Conservation (phyloP, 2,888 invertebrate species). For the Sclerodermus sp. region DNA sequence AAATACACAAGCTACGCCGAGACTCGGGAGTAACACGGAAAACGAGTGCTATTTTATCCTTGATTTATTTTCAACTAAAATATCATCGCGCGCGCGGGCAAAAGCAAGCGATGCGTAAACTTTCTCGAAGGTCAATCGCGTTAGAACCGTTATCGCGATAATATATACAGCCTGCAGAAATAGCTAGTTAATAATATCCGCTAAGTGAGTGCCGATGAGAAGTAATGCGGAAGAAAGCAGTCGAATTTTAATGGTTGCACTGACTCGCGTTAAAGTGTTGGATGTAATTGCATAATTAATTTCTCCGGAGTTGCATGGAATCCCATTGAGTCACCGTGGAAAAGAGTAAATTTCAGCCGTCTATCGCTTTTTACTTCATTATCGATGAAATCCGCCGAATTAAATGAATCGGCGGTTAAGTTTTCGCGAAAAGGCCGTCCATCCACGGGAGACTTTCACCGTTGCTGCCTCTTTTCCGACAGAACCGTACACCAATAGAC, state of each 20-base stretch:
- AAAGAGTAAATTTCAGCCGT: too few species aligned
- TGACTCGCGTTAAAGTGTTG: too few species aligned
- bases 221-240: neutral
- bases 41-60: neutral
- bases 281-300: too few species aligned
- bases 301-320: too few species aligned
- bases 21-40: neutral
- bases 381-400: too few species aligned
- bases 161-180: neutral
- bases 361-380: too few species aligned
- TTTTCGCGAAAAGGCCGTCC: too few species aligned
- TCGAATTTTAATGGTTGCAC: too few species aligned
- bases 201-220: neutral
- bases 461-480: neutral
- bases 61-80: constrained; percentile 1
- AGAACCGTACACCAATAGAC: neutral
- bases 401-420: too few species aligned
- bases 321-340: too few species aligned
- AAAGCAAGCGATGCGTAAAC: neutral
- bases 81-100: neutral
- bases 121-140: neutral
- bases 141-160: neutral
- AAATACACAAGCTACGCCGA: neutral
- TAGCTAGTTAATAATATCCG: neutral
- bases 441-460: too few species aligned